Conservation (phyloP, 30 jellyfish, hydroid and myxozoan genomes). For the Turritopsis dohrnii region DNA sequence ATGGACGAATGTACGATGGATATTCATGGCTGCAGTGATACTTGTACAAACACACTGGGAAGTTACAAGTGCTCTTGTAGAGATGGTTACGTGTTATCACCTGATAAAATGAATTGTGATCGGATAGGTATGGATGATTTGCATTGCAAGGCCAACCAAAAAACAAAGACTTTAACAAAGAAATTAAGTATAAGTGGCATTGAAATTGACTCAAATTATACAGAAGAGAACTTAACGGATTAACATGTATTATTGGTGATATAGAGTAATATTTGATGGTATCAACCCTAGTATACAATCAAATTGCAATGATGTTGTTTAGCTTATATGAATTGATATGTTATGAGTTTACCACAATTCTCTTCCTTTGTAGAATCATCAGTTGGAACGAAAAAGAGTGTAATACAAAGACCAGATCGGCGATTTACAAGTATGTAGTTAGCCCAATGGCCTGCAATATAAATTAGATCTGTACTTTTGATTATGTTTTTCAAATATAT, state of each 20-base stretch:
- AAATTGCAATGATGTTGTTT: too few relatives aligned
- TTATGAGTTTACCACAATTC: neutral
- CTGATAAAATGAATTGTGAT: slow-evolving; percentile 79
- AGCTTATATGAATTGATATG: too few relatives aligned
- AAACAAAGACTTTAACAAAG: too few relatives aligned
- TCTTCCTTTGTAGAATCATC: slow-evolving; percentile 38
- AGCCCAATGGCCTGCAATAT: neutral
- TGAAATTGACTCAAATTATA: too few relatives aligned
- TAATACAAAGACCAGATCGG: slow-evolving; percentile 52
- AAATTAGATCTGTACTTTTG: neutral
- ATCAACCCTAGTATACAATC: too few relatives aligned
- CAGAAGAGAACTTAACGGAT: too few relatives aligned
- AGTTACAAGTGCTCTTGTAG: slow-evolving; percentile 77
- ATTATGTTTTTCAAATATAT: neutral
- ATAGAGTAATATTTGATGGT: too few relatives aligned
- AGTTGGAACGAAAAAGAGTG: slow-evolving; percentile 50
- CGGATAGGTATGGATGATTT: slow-evolving; percentile 32
- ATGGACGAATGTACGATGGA: slow-evolving; percentile 89
- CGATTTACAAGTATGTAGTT: slow-evolving; percentile 54
- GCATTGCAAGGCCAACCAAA: too few relatives aligned
- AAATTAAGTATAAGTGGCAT: too few relatives aligned
- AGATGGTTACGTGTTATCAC: slow-evolving; percentile 52
- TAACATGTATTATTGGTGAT: too few relatives aligned
- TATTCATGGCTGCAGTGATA: slow-evolving; percentile 82
- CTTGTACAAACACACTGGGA: slow-evolving; percentile 76